Evolutionary conservation across 2,113 vertebrate genomes (phyloP), one percentile per base, ranked within the genome.

Genomic region (Tenrec ecaudatus): DNA sequence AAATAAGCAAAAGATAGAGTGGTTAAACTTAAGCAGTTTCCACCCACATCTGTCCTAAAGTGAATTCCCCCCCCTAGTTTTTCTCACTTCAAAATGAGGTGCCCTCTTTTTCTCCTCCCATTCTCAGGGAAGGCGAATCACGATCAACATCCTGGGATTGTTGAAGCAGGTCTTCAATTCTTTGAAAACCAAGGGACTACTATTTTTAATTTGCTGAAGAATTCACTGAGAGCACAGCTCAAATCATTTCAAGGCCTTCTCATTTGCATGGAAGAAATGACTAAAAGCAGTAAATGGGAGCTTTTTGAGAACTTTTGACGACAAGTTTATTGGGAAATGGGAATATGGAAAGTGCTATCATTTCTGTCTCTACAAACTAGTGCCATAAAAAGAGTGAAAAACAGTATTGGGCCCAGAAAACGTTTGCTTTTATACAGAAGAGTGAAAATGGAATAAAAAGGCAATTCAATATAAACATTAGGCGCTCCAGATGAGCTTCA

Each of bases 301-400:
- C 58, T 86, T 69, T 94, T 78, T 81, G 80, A 93, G 79, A 86
- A 78, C 27, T 22, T 89, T 43, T 80, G 87, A 91, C 78, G 78
- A 96, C 85, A 94, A 66, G 64, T 95, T 93, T 94, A 91, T 86
- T 95, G 94, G 88, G 75, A 95, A 95, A 90, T 83, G 22, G 88
- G 84, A 95, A 77, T 91, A 83, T 95, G 89, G 92, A 94, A 93
- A 85, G 27, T 47, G 53, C 89, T 93, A 87, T 95, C 93, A 93
- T 93, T 95, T 95, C 33, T 89, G 43, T 75, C 68, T 94, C 92
- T 95, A 79, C 89, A 96, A 95, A 57, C 10, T 53, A 81, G 76
- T 80, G 77, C 91, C 75, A 92, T 91, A 76, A 91, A 82, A 86
- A 92, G 40, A 82, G 79, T 57, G n/a, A 94, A 81, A 95, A 80